phyloP scores from a whole-genome alignment of 1,140 invertebrate species.

The Octopus bimaculoides region DNA sequence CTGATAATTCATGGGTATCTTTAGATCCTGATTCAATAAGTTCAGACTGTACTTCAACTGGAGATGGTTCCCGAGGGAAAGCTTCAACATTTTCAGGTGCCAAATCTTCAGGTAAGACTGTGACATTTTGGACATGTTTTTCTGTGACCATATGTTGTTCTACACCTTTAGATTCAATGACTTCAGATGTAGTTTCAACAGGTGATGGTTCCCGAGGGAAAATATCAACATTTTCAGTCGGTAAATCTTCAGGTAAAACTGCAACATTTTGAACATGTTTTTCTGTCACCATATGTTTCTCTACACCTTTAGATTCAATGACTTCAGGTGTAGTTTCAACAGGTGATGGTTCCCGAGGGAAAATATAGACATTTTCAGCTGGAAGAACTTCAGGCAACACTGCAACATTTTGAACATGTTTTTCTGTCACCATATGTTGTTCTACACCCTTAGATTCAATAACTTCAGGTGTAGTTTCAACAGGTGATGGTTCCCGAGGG shows the following conservation, averaged over 20 bases:
- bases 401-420: background rate
- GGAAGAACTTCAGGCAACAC: background rate
- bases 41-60: background rate
- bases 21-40: background rate
- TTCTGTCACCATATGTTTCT: background rate
- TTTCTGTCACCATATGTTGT: background rate
- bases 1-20: background rate
- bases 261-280: background rate
- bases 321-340: background rate
- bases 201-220: conserved; percentile 6
- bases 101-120: background rate
- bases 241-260: background rate
- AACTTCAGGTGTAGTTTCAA: background rate
- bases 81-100: background rate
- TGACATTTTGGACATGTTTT: background rate
- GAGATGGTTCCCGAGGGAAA: background rate
- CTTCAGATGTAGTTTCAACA: conserved; percentile 2
- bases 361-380: background rate
- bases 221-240: background rate
- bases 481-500: background rate
- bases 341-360: background rate
- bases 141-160: background rate
- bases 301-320: background rate
- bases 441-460: background rate
- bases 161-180: background rate